Percentiles rank a stretch among this genome's conserved stretches.
Evolutionary conservation across 92 coral and sea anemone genomes (phyloP).

Genomic region (Hydrozoanthus gracilis): DNA sequence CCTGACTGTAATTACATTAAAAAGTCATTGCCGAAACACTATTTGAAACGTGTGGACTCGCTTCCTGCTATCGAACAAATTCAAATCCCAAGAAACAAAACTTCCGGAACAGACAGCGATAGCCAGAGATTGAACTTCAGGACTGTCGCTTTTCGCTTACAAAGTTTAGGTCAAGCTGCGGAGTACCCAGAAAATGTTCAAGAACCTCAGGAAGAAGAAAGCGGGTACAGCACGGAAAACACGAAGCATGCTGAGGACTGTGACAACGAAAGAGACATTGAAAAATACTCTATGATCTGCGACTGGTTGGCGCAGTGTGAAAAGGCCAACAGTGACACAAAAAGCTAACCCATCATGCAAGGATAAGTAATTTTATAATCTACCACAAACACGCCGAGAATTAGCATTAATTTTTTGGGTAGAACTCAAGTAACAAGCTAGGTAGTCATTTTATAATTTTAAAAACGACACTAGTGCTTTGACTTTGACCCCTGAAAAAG

Average conservation of each 20-base stretch:
- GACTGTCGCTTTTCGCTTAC: slow-evolving; percentile 18
- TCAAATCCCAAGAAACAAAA: slow-evolving; percentile 10
- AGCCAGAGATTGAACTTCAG: neutral
- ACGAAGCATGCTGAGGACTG: neutral
- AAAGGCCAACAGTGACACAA: neutral
- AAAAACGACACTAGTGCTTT: neutral
- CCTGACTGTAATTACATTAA: slow-evolving; percentile 4
- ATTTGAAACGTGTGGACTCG: slow-evolving; percentile 30
- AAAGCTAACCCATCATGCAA: neutral
- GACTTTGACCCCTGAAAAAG: slow-evolving; percentile 3
- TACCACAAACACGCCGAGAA: neutral
- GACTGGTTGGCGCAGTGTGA: slow-evolving; percentile 42
- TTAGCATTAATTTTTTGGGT: neutral
- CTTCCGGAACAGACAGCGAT: slow-evolving; percentile 39
- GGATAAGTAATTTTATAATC: neutral
- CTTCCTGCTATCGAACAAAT: slow-evolving; percentile 32
- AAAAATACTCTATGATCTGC: slow-evolving; percentile 26
- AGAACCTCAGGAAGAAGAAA: neutral
- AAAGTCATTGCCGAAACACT: slow-evolving; percentile 4
- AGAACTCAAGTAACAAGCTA: neutral
- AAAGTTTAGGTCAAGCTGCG: slow-evolving; percentile 5
- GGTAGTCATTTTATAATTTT: neutral
- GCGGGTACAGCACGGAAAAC: neutral
- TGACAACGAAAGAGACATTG: slow-evolving; percentile 4
- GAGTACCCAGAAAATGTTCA: neutral